These are phyloP conservation scores for Chymomyza amoena DNA, from an alignment of 2,888 invertebrate species.

Conservation along the genomic window DNA sequence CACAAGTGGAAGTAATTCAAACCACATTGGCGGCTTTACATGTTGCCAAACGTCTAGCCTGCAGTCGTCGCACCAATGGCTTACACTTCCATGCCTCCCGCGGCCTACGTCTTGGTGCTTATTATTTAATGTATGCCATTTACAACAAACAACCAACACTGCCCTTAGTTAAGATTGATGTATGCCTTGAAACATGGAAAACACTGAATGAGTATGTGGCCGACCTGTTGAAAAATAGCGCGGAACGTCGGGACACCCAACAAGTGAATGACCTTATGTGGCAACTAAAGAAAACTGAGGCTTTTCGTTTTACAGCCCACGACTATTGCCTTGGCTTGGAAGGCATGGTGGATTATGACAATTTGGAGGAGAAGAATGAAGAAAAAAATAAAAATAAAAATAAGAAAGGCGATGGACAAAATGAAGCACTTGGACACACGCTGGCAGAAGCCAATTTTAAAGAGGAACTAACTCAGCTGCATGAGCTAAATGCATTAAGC, in stretches of 20 bases:
- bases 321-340: slow-evolving; percentile 69
- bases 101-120: slow-evolving; percentile 57
- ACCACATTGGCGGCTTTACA: slow-evolving; percentile 67
- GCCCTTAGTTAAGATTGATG: slow-evolving; percentile 65
- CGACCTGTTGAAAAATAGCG: slow-evolving; percentile 17
- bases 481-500: slow-evolving; percentile 32
- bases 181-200: slow-evolving; percentile 58
- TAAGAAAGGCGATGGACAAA: not conserved
- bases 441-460: slow-evolving; percentile 14
- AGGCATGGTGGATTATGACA: slow-evolving; percentile 65
- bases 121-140: slow-evolving; percentile 70
- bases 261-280: slow-evolving; percentile 62
- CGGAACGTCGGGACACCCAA: slow-evolving; percentile 37
- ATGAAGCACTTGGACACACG: slow-evolving; percentile 2
- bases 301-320: slow-evolving; percentile 64
- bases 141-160: slow-evolving; percentile 75
- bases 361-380: slow-evolving; percentile 34
- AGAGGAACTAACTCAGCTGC: slow-evolving; percentile 51
- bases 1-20: slow-evolving; percentile 61
- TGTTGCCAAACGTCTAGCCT: slow-evolving; percentile 58
- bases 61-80: slow-evolving; percentile 42
- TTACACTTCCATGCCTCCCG: slow-evolving; percentile 30
- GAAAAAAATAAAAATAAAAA: slow-evolving; percentile 17
- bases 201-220: slow-evolving; percentile 50
- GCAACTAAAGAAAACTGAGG: slow-evolving; percentile 52